phyloP scores from a whole-genome alignment of 2,797 vertebrate species.

The Sebastes flavidus region DNA sequence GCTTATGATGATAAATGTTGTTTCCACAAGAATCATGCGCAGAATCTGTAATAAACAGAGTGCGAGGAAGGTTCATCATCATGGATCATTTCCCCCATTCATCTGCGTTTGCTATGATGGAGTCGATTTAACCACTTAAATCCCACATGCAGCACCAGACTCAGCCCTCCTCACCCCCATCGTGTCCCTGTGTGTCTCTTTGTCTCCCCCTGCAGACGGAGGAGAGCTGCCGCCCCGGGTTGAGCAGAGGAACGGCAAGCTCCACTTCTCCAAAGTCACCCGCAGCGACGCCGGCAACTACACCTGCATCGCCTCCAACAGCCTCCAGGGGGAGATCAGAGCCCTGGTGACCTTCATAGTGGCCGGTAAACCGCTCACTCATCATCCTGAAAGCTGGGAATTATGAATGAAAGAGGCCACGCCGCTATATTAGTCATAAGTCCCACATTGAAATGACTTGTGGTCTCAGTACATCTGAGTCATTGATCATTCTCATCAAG shows the following conservation, averaged over 20 bases:
- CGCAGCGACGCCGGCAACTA: slow-evolving; percentile 92
- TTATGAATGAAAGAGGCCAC: not conserved
- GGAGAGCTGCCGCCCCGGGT: slow-evolving; percentile 87
- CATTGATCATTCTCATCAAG: slow-evolving; percentile 33
- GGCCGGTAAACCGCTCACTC: slow-evolving; percentile 83
- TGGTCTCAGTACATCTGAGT: slow-evolving; percentile 18
- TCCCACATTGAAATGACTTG: slow-evolving; percentile 12
- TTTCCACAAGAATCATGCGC: not conserved
- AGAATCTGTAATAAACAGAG: not conserved
- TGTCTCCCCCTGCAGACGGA: slow-evolving; percentile 84
- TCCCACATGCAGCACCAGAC: not conserved
- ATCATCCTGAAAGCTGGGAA: not conserved
- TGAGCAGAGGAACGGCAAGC: slow-evolving; percentile 85
- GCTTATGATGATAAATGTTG: slow-evolving; percentile 1
- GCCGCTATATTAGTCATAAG: slow-evolving; percentile 1
- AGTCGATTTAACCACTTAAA: slow-evolving; percentile 7
- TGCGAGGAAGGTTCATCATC: slow-evolving; percentile 12
- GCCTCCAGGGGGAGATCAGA: slow-evolving; percentile 92
- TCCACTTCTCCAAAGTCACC: slow-evolving; percentile 91
- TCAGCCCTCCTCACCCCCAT: not conserved
- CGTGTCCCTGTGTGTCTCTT: not conserved
- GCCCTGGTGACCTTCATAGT: slow-evolving; percentile 91
- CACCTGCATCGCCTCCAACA: slow-evolving; percentile 93
- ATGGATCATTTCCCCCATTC: not conserved
- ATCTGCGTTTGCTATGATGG: slow-evolving; percentile 3